These are phyloP conservation scores for Drosophila burlai DNA, from an alignment of 1,140 invertebrate genomes.

Conservation along the genomic window DNA sequence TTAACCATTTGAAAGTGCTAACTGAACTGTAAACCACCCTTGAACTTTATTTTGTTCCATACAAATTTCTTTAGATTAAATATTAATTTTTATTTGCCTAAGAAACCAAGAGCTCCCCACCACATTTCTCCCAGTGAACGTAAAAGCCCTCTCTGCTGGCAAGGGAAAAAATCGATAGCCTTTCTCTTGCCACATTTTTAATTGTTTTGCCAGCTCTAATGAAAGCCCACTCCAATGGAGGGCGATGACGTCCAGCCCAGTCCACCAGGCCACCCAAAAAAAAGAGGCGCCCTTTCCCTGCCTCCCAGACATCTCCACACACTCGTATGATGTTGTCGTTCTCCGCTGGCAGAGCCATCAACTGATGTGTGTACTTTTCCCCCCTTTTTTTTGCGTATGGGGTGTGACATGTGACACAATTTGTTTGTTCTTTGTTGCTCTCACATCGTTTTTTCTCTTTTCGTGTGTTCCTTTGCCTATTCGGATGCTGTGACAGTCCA, in stretches of 20 bases:
- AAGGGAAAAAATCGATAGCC: conserved; percentile 39
- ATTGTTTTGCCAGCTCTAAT: conserved; percentile 53
- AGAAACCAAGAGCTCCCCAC: neutral
- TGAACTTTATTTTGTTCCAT: neutral
- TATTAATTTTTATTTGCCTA: conserved; percentile 7
- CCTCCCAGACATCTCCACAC: neutral
- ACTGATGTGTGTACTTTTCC: conserved; percentile 53
- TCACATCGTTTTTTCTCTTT: conserved; percentile 22
- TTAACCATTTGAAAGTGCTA: neutral
- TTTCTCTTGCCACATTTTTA: conserved; percentile 55
- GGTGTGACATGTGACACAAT: conserved; percentile 65
- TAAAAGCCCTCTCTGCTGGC: conserved; percentile 20
- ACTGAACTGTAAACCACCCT: neutral
- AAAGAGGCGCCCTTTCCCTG: neutral
- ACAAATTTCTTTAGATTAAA: neutral
- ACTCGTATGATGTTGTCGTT: conserved; percentile 30
- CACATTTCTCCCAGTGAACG: conserved; percentile 8
- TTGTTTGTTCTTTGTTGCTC: conserved; percentile 56
- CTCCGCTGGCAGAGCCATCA: conserved; percentile 44
- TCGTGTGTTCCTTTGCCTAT: conserved; percentile 47
- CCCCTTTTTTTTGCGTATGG: conserved; percentile 45
- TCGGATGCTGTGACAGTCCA: conserved; percentile 53
- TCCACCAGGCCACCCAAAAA: conserved; percentile 24
- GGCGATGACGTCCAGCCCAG: conserved; percentile 44
- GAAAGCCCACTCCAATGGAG: conserved; percentile 49